Conservation (phyloP, 2,888 invertebrate species). For the Napeogenes sylphis region DNA sequence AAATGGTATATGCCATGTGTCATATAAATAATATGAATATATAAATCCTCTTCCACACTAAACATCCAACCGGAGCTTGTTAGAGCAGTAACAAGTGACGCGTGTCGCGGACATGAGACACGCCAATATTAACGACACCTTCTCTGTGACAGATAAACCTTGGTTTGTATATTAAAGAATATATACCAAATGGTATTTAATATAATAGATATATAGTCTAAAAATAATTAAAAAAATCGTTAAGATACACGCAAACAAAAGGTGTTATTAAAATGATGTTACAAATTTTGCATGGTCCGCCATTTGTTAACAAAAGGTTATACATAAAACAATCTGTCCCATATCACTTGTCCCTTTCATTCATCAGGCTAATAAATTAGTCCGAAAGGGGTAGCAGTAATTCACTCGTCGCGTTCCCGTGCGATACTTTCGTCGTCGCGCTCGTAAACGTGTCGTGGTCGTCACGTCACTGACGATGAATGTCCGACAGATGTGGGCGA, state of each 20-base stretch:
- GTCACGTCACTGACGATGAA: conserved; percentile 39
- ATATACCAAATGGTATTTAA: too few relatives aligned
- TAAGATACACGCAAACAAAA: too few relatives aligned
- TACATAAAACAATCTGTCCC: conserved; percentile 21
- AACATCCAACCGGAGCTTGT: conserved; percentile 43
- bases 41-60: conserved; percentile 34
- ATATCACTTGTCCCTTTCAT: conserved; percentile 40
- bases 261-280: neutral
- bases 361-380: conserved; percentile 58
- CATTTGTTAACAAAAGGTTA: conserved; percentile 10
- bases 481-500: conserved; percentile 35
- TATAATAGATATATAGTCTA: too few relatives aligned
- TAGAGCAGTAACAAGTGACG: conserved; percentile 63
- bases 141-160: too few relatives aligned
- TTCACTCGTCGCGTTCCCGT: conserved; percentile 58
- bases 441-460: conserved; percentile 61
- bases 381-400: conserved; percentile 49
- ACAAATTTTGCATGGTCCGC: neutral
- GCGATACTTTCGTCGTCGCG: conserved; percentile 66
- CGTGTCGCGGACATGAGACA: conserved; percentile 47
- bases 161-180: too few relatives aligned
- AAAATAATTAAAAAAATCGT: too few relatives aligned
- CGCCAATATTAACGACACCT: conserved; percentile 23
- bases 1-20: neutral
- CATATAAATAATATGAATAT: conserved; percentile 2